Base-by-base conservation (phyloP, 2,797 vertebrate genomes). In the Halcyon smyrnensis region DNA sequence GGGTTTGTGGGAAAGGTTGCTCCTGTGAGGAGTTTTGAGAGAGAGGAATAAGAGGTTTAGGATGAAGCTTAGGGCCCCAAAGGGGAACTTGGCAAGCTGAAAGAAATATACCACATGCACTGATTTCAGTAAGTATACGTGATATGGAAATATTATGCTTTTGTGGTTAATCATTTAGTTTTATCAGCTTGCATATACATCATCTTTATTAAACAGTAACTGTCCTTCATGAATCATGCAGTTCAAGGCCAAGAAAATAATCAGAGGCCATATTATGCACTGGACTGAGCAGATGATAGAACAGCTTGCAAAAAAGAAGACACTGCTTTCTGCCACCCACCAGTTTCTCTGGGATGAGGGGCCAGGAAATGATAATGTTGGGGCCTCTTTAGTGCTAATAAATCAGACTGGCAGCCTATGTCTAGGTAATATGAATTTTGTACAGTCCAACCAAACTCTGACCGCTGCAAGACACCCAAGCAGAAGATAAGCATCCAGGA, bases 201-300 rank as follows among this genome's bases (percentile, higher is more conserved):
- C 7, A 67, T 73, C 73, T 88, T 90, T 88, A 90, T 90, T 90
- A 93, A 96, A 88, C 77, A 93, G 91, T 51, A 96, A 94, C 77
- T 54, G 11, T 88, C 46, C 46, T 88, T 67, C 39, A 67, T 91
- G 85, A 89, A 78, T 90, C 87, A 88, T 53, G 23, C 46, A 63
- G 59, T 60, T 88, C 74, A 86, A 95, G 94, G 93, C 79, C 95
- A 96, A 81, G 79, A 96, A 95, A 88, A 81, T 68, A 89, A 83
- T 62, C 65, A 83, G 69, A 85, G 57, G 62, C 30, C 53, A 37
- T 54, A 24, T 67, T 69, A 84, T 69, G 19, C 39, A 89, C 39
- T 59, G 57, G 32, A 70, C n/a, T 76, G 50, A 84, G 45, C 5
- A 87, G 73, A 88, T 34, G 73, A 75, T 4, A 80, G 85, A 91